Evolutionary conservation across 53 echinoderm and acorn worm genomes (phyloP).

Genomic region (Zoroaster sp.): DNA sequence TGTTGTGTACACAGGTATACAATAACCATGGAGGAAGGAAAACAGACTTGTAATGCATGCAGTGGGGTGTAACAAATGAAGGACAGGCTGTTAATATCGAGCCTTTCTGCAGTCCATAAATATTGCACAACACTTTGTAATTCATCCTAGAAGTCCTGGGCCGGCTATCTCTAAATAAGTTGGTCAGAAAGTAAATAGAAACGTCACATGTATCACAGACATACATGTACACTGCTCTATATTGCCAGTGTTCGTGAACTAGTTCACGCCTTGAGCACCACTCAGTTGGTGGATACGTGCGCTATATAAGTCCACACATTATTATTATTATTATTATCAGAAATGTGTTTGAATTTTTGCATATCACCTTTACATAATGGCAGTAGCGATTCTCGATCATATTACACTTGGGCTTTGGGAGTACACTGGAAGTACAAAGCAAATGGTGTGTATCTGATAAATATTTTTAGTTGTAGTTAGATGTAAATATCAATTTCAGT

Average conservation of each 20-base stretch:
- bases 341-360: not conserved
- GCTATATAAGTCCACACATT: too few relatives aligned
- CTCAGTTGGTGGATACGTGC: too few relatives aligned
- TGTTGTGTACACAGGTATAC: not conserved
- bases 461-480: too few relatives aligned
- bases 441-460: constrained; percentile 2
- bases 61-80: not conserved
- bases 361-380: not conserved
- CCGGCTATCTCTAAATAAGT: too few relatives aligned
- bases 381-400: constrained; percentile 21
- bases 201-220: too few relatives aligned
- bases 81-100: not conserved
- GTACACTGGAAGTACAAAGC: constrained; percentile 14
- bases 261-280: too few relatives aligned
- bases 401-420: not conserved
- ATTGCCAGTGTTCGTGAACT: too few relatives aligned
- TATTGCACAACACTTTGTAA: constrained; percentile 43
- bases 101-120: not conserved
- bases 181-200: too few relatives aligned
- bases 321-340: too few relatives aligned
- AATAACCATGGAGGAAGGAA: not conserved
- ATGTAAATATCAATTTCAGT: too few relatives aligned
- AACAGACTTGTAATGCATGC: not conserved
- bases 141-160: too few relatives aligned
- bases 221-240: too few relatives aligned